phyloP scores from a whole-genome alignment of 2,797 vertebrate species.

The Lutjanus argentimaculatus region DNA sequence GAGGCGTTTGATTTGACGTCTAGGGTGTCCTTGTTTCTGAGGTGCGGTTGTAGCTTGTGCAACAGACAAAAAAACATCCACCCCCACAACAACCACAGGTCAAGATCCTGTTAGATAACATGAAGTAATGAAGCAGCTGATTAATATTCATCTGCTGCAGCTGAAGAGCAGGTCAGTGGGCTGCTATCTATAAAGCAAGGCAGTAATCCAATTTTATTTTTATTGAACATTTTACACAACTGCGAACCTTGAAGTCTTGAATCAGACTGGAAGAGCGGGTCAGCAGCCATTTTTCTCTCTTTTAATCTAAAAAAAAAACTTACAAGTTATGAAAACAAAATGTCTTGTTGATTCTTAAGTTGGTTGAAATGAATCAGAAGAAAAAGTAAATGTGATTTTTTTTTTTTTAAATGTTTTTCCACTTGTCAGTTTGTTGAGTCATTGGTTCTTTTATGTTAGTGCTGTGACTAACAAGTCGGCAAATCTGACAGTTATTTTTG shows the following conservation, averaged over 20 bases:
- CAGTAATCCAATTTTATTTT: too few species aligned
- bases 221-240: too few species aligned
- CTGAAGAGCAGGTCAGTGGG: conserved; percentile 4
- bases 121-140: conserved; percentile 5
- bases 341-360: too few species aligned
- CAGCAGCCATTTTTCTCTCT: not conserved
- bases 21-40: not conserved
- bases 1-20: conserved; percentile 5
- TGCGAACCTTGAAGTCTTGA: too few species aligned
- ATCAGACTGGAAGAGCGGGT: not conserved
- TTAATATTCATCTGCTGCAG: conserved; percentile 35
- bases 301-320: not conserved
- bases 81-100: conserved; percentile 1
- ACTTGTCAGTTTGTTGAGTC: too few species aligned
- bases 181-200: not conserved
- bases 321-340: too few species aligned
- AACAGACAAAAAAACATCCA: not conserved
- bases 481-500: too few species aligned
- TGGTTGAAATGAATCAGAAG: too few species aligned
- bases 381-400: too few species aligned
- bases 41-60: not conserved
- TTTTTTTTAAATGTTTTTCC: too few species aligned
- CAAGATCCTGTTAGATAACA: conserved; percentile 27
- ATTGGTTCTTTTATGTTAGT: too few species aligned
- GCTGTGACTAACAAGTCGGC: too few species aligned